A percentile compares a stretch with the other conserved stretches of the same genome.
phyloP scores from a whole-genome alignment of 2,113 vertebrate genomes.

The Catagonus wagneri region DNA sequence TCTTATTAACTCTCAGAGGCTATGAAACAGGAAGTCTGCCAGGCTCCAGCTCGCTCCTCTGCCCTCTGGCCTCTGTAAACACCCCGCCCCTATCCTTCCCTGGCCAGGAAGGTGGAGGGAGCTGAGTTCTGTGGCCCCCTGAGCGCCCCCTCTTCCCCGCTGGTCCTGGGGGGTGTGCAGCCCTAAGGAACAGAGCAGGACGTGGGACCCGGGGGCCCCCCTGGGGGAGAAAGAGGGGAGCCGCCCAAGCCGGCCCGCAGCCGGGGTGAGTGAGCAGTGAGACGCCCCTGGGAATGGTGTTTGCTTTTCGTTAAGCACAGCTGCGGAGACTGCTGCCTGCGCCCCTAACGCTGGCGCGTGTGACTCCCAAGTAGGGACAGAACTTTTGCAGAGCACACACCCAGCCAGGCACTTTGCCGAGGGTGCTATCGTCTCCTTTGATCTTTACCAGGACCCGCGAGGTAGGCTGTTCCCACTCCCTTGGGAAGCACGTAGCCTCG shows the following conservation, averaged over 20 bases:
- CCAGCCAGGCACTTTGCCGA: neutral
- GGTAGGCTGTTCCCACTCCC: neutral
- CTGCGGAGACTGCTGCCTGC: neutral
- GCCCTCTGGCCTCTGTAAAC: slow-evolving; percentile 65
- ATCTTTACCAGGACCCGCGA: neutral
- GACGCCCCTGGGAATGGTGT: neutral
- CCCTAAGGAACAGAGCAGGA: neutral
- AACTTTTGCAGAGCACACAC: rapidly evolving
- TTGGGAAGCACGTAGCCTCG: neutral
- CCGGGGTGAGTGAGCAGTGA: neutral
- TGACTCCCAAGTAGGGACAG: rapidly evolving
- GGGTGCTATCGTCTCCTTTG: neutral
- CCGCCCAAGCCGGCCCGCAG: neutral
- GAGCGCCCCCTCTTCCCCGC: neutral
- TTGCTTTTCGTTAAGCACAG: neutral
- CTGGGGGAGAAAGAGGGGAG: neutral
- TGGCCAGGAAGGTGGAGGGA: neutral
- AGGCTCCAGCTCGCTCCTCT: neutral
- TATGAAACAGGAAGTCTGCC: slow-evolving; percentile 10
- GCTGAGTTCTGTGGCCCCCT: neutral
- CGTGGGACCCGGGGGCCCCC: neutral
- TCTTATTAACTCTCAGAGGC: slow-evolving; percentile 31
- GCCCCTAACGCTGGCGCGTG: rapidly evolving
- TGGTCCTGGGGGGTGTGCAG: neutral
- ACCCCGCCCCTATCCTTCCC: neutral